Evolutionary conservation across 2,797 vertebrate species (phyloP), one percentile per base, ranked within the genome.

Genomic region (Anomalospiza imberbis): DNA sequence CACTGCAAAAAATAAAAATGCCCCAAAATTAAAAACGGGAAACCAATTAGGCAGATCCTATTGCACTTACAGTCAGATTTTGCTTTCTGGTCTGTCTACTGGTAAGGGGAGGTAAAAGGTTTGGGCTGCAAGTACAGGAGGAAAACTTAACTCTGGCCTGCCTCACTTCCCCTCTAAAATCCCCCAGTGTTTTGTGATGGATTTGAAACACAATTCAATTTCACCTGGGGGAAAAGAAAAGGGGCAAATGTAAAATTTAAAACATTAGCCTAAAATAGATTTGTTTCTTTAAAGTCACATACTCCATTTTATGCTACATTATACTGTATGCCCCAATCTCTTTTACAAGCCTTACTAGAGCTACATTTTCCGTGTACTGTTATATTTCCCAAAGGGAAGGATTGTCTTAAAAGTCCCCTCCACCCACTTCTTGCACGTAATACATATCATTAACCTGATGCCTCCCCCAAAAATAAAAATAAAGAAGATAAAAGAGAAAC

Each of bases 231-330:
- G 93, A 84, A 89, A 94, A 79, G 60, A 76, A 90, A 94, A 85
- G 50, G 80, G 74, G 73, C 63, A 90, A 94, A 93, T 2, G 17
- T 83, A 96, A 91, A 95, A 93, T 88, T 90, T 90, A 94, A 96
- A 95, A 82, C 91, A 92, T 96, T 94, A 95, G 83, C 74, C 53
- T 90, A 93, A 96, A 96, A 96, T 92, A 93, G 88, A 96, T 89
- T 66, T 28, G 77, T 91, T 94, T 85, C 89, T 91, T 96, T 95
- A 91, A 97, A 96, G 93, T 68, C 93, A 82, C 82, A 90, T 86
- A 70, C 73, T 94, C 94, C 74, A 96, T 96, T 97, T 97, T 95
- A 88, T 96, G 95, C 96, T 96, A 93, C 95, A 96, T 95, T 97
- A 89, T 96, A 95, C 95, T 96, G 93, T 96, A 95, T 96, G 96